phyloP scores from a whole-genome alignment of 2,888 invertebrate genomes.

The Sphinx pinastri region DNA sequence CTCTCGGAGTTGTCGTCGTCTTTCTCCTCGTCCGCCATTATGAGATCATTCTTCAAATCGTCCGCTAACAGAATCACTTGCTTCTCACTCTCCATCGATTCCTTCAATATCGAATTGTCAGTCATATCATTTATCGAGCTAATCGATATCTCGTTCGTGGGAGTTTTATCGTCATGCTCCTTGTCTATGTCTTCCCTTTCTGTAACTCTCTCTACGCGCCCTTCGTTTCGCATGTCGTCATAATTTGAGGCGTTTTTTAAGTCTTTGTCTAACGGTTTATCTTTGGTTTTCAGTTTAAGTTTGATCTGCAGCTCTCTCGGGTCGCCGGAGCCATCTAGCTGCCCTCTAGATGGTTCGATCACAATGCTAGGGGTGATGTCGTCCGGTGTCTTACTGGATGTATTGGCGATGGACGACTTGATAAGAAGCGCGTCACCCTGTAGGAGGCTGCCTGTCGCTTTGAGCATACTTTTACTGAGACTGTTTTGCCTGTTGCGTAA shows the following conservation, averaged over 20 bases:
- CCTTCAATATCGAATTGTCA: conserved; percentile 76
- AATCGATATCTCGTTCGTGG: conserved; percentile 78
- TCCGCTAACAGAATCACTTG: conserved; percentile 74
- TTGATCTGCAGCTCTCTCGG: conserved; percentile 56
- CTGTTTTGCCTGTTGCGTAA: conserved; percentile 76
- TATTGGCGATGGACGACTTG: conserved; percentile 70
- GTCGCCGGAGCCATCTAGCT: conserved; percentile 33
- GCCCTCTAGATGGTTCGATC: conserved; percentile 55
- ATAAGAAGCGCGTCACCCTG: conserved; percentile 76
- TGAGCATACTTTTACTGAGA: conserved; percentile 76
- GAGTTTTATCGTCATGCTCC: conserved; percentile 73
- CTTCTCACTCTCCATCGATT: conserved; percentile 79
- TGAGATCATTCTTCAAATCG: conserved; percentile 78
- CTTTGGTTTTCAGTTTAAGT: conserved; percentile 66
- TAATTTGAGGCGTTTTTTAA: conserved; percentile 72
- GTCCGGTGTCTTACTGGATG: conserved; percentile 60
- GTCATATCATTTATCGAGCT: conserved; percentile 80
- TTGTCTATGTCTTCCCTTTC: conserved; percentile 68
- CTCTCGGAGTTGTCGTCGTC: conserved; percentile 80
- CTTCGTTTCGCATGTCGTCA: conserved; percentile 63
- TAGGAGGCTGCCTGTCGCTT: conserved; percentile 69
- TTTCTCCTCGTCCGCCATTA: conserved; percentile 79
- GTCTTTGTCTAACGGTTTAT: conserved; percentile 67
- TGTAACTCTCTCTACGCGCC: conserved; percentile 54
- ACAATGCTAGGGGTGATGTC: conserved; percentile 63